Evolutionary conservation across 2,888 invertebrate genomes (phyloP), one percentile per base, ranked within the genome.

Genomic region (Uropetala carovei): DNA sequence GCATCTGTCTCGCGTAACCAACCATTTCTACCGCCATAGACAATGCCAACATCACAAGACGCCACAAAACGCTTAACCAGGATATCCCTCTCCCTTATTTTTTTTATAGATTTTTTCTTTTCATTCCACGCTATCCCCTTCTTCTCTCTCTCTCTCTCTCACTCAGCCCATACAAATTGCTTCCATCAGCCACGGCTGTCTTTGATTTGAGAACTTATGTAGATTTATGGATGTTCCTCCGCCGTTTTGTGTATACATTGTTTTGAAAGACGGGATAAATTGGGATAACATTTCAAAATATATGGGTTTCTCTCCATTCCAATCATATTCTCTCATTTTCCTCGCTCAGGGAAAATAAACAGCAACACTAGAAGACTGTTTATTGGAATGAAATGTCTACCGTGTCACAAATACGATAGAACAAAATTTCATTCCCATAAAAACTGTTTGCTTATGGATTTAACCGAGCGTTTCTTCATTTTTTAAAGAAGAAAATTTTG

Each of bases 31-130:
- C 22, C 75, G 68, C 68, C 68, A 75, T 27, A 75, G 75, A 75
- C 75, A 75, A 75, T 75, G 75, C 75, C 75, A 75, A 27, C 75
- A 75, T 75, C 75, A 75, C 75, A 75, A 75, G 75, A 75, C 75
- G 75, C 75, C 75, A 27, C 75, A 75, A 75, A 75, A 75, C 75
- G 75, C 75, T 75, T 75, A 75, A 75, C 75, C 75, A 75, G 75
- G 22, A 75, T 75, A 75, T 75, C 75, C 75, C 27, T 27, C 9
- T 27, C 9, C 43, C 43, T 3, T 43, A 43, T 43, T 43, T 43
- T 43, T 43, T 43, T 43, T 43, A 43, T 43, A 3, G n/a, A 18
- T 68, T 68, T 68, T 64, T n/a, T 16, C 27, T 75, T 75, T 75
- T 75, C 75, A 75, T 75, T 75, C 75, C 64, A 14, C 64, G 64